A percentile compares a stretch with the other conserved stretches of the same genome.
Evolutionary conservation across 2,888 invertebrate species (phyloP).

Genomic region (Synanthedon formicaeformis): DNA sequence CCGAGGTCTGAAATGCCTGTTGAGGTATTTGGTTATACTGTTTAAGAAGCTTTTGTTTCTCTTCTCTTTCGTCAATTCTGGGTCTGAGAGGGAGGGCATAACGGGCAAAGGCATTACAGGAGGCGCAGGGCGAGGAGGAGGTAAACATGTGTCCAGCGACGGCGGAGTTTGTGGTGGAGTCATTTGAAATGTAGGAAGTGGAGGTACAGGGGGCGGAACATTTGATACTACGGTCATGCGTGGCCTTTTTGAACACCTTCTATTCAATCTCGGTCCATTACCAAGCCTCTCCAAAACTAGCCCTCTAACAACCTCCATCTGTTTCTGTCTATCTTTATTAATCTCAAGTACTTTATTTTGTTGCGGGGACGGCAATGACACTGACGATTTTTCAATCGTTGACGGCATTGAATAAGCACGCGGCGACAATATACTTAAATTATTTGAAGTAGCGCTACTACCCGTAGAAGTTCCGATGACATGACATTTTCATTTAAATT

Average conservation of each 20-base stretch:
- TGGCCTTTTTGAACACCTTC: conserved; percentile 25
- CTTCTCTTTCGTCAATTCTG: conserved; percentile 70
- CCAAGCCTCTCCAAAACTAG: conserved; percentile 83
- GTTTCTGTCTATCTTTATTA: conserved; percentile 82
- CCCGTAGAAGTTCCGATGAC: too few relatives aligned
- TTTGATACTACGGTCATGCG: conserved; percentile 18
- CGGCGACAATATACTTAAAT: conserved; percentile 30
- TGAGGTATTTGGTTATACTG: conserved; percentile 85
- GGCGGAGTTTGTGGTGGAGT: conserved; percentile 18
- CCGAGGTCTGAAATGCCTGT: conserved; percentile 76
- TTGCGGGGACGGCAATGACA: conserved; percentile 49
- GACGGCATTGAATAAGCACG: conserved; percentile 22
- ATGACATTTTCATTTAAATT: too few relatives aligned
- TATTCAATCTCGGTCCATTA: conserved; percentile 20
- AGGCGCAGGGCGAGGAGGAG: conserved; percentile 30
- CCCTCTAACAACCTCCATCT: conserved; percentile 86
- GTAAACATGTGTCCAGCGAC: conserved; percentile 11
- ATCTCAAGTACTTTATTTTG: conserved; percentile 79
- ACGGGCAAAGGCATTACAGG: conserved; percentile 40
- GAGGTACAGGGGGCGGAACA: conserved; percentile 37
- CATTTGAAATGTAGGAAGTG: conserved; percentile 25
- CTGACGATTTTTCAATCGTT: conserved; percentile 25
- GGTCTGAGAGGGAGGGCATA: conserved; percentile 68
- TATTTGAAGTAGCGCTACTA: conserved; percentile 13
- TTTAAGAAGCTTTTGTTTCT: conserved; percentile 86